Conservation (phyloP, 2,113 vertebrate genomes). For the Stigmatopora argus region DNA sequence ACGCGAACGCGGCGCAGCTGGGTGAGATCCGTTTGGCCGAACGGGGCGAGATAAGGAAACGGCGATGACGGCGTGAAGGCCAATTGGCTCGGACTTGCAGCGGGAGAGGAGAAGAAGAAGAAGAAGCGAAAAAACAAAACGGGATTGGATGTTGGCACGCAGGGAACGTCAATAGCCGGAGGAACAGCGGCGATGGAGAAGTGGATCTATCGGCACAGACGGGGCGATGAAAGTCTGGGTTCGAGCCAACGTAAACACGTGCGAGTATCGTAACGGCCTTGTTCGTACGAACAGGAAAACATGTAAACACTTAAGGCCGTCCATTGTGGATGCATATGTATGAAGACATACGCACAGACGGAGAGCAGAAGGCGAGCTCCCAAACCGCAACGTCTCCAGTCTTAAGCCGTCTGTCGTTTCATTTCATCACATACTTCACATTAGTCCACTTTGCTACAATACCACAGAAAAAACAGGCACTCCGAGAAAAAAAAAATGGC, state of each 20-base stretch:
- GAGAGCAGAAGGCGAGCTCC: constrained; percentile 44
- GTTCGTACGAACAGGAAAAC: constrained; percentile 6
- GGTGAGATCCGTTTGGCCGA: constrained; percentile 25
- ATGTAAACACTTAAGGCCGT: constrained; percentile 9
- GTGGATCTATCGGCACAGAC: constrained; percentile 72
- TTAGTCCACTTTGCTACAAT: constrained; percentile 47
- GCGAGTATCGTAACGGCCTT: background rate
- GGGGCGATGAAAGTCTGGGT: constrained; percentile 69
- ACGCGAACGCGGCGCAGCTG: constrained; percentile 6
- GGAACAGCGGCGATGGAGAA: constrained; percentile 57
- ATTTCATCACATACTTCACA: constrained; percentile 63
- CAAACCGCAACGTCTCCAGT: constrained; percentile 48
- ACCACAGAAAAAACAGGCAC: constrained; percentile 48
- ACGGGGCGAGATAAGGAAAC: constrained; percentile 33
- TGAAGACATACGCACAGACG: constrained; percentile 13
- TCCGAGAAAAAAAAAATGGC: constrained; percentile 33
- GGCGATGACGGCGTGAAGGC: constrained; percentile 36
- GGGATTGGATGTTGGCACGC: constrained; percentile 53
- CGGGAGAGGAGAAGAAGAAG: constrained; percentile 11
- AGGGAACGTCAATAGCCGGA: constrained; percentile 67
- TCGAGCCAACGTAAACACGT: constrained; percentile 71
- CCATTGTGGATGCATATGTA: background rate
- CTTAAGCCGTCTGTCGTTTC: constrained; percentile 53
- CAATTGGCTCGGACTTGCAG: constrained; percentile 8
- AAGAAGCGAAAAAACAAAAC: constrained; percentile 13